Percentiles rank a stretch among this genome's conserved stretches.
phyloP scores from a whole-genome alignment of 1,140 invertebrate genomes.

The Heliconius himera region DNA sequence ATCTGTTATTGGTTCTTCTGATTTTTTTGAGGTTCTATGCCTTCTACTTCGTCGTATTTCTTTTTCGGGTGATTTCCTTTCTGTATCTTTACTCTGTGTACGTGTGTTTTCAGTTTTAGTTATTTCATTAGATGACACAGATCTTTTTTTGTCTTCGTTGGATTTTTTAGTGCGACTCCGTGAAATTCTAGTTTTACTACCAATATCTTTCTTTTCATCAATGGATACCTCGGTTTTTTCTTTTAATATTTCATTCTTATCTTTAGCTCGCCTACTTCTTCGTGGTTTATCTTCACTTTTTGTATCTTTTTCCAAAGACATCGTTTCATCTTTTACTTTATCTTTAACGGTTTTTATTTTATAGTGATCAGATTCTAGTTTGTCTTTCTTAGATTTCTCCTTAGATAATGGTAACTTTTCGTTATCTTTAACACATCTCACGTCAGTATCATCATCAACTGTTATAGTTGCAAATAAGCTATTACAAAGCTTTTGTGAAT shows the following conservation, averaged over 20 bases:
- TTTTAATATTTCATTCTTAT: constrained; percentile 15
- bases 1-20: constrained; percentile 17
- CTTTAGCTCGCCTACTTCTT: background rate
- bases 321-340: constrained; percentile 27
- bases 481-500: constrained; percentile 2
- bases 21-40: constrained; percentile 36
- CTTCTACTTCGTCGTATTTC: constrained; percentile 53
- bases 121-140: background rate
- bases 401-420: background rate
- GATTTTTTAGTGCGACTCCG: background rate
- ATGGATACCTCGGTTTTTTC: constrained; percentile 9
- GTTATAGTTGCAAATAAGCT: background rate
- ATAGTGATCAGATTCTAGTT: background rate
- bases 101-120: background rate
- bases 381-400: constrained; percentile 21
- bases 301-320: background rate
- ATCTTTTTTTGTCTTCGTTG: background rate
- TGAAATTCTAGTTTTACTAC: background rate
- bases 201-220: background rate
- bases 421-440: background rate
- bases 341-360: constrained; percentile 23
- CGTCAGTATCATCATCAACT: background rate
- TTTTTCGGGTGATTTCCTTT: constrained; percentile 32
- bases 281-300: constrained; percentile 3
- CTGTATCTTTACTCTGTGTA: constrained; percentile 8